Base-by-base conservation (phyloP, 2,888 invertebrate species). In the Phasia obesa region DNA sequence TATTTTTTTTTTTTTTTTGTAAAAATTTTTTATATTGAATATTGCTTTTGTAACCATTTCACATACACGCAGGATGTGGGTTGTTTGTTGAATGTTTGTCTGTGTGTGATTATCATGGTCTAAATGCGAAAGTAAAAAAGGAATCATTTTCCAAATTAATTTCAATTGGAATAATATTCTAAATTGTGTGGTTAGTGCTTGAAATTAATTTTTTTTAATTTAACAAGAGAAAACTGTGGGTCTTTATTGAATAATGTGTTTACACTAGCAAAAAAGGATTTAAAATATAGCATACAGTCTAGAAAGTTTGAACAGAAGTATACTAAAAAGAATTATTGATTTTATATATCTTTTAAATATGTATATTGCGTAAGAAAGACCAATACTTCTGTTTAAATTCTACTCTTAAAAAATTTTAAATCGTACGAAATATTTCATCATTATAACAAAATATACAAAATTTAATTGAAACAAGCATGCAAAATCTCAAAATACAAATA, bases 121-220 rank as follows among this genome's bases (percentile, higher is more conserved):
- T 25, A 60, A 38, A 55, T 49, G 49, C 23, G 3, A 35, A 35
- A 21, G 51, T 35, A 53, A 69, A 27, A 27, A 35, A 65, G 35
- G 35, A 60, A 75, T 83, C 71, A 79, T 83, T 83, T 83, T 79
- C 71, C 60, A 79, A 79, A 83, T 83, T 83, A 83, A 83, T 79
- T 83, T 79, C 75, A 76, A 79, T 79, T 83, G 83, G 42, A 79
- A 79, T 79, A 79, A 83, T 83, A 83, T 67, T 83, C 71, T 79
- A 83, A 83, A 79, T 83, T 76, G 79, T 83, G 79, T 83, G 83
- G 83, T 83, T 83, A 79, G 79, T 76, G 71, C 38, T 83, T 60
- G 55, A 60, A 83, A 83, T 83, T 67, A 76, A 53, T 76, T 83
- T 75, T n/a, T 53, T 60, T 60, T 44, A 59, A 67, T 44, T 31